These are phyloP conservation scores for Selene dorsalis DNA, from an alignment of 2,797 vertebrate species.

Conservation along the genomic window DNA sequence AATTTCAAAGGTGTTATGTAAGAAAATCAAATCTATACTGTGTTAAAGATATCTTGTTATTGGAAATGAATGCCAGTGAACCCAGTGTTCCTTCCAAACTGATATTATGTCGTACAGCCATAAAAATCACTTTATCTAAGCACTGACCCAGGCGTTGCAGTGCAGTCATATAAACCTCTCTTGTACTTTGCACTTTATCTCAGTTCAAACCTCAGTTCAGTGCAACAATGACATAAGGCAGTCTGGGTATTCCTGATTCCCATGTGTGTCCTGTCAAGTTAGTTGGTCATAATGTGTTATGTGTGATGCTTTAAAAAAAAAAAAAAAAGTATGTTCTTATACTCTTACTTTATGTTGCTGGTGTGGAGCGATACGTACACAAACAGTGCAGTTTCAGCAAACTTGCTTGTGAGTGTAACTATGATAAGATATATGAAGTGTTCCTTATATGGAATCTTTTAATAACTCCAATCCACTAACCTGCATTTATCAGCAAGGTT, in stretches of 20 bases:
- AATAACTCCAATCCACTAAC: conserved; percentile 4
- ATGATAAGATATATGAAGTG: background rate
- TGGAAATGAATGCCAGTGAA: conserved; percentile 83
- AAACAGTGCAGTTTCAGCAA: background rate
- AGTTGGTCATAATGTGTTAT: background rate
- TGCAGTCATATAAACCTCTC: conserved; percentile 90
- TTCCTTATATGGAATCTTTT: background rate
- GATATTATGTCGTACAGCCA: conserved; percentile 81
- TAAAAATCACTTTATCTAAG: conserved; percentile 95
- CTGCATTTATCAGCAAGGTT: conserved; percentile 16
- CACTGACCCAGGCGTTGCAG: conserved; percentile 86
- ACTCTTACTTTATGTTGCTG: background rate
- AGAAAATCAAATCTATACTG: conserved; percentile 10
- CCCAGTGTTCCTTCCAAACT: conserved; percentile 86
- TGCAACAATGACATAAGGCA: conserved; percentile 49
- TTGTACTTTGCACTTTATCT: conserved; percentile 87
- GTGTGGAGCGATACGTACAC: conserved; percentile 5
- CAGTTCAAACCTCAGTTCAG: conserved; percentile 82
- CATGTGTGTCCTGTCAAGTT: conserved; percentile 15
- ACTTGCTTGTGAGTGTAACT: background rate
- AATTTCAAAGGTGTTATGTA: background rate
- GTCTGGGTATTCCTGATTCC: conserved; percentile 21
- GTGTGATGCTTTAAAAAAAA: no score
- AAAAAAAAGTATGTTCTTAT: no score
- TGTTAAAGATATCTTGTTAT: conserved; percentile 27